Evolutionary conservation across 2,797 vertebrate species (phyloP), one percentile per base, ranked within the genome.

Genomic region (Megaceryle alcyon): DNA sequence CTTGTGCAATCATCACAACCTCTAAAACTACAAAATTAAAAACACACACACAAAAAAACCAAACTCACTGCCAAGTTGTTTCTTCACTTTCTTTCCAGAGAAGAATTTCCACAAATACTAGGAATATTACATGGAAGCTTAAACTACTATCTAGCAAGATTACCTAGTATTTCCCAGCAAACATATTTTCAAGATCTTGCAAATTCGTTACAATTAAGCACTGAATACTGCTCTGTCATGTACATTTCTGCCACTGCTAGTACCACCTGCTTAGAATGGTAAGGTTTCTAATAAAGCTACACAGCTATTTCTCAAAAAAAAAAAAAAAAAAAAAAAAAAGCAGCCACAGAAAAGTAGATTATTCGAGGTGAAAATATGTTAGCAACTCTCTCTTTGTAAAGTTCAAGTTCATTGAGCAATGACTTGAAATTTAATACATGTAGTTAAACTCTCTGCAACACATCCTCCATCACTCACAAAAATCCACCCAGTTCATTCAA

Each of bases 261-360:
- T n/a, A 70, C n/a, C 19, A 82, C 33, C 68, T 82, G 56, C 49
- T 59, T 53, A 56, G 35, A 90, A 61, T 46, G 31, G 14, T 28
- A 71, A 71, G 14, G 31, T 25, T 93, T 92, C 46, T 63, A 72
- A 39, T 72, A 76, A 18, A 77, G 48, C 18, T 71, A 8, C 14
- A 53, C 6, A 71, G 21, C 26, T 82, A 63, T 66, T 88, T 85
- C 56, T 90, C 79, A 41, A 86, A 94, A 92, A n/a, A 54, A 29
- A 28, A 51, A 49, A 51, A 51, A 26, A 53, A 48, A 84, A 92
- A 92, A 51, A 83, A 91, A 91, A 49, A 81, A 86, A 82, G 35
- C 35, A 35, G 22, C 54, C 29, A 84, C 18, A 75, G 43, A n/a
- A 90, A 88, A 90, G 49, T 1, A 84, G 15, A 63, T 53, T 79